Base-by-base conservation (phyloP, 2,888 invertebrate species). In the Nysson spinosus region DNA sequence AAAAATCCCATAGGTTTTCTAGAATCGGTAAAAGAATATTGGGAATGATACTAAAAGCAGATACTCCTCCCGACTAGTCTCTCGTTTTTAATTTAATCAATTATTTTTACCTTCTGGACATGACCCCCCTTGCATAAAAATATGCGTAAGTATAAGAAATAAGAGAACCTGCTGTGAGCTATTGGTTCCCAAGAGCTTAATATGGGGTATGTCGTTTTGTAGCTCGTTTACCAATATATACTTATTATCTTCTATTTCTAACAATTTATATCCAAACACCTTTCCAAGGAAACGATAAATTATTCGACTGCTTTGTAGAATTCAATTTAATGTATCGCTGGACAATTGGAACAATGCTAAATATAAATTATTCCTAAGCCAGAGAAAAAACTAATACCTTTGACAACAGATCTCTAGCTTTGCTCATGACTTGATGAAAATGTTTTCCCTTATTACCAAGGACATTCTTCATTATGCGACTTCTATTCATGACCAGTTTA, bases 211-310 rank as follows among this genome's bases (percentile, higher is more conserved):
- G 1, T 57, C 2, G 34, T 82, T 83, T 2, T 55, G 22, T 30
- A 85, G 32, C n/a, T 51, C 63, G 20, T 86, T 86, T 3, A 69
- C 58, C 4, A 86, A 9, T 19, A 85, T 80, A n/a, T 72, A 82
- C 44, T 82, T 86, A 39, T 66, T 75, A 19, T 19, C 72, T 28
- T 88, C 87, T 1, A 89, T 76, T 72, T 89, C 87, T 0, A 89
- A 78, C 4, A 91, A 62, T 50, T 88, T 87, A 64, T 88, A 90
- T 3, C 90, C 90, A 75, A 90, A 90, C 0, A 90, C 81, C 90
- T 91, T 72, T 42, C 19, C 49, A 55, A 39, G 19, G 35, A 54
- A 76, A 4, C 4, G 9, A 3, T 3, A 4, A 2, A 16, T 20
- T n/a, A n/a, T n/a, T n/a, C n/a, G n/a, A n/a, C n/a, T n/a, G n/a